Evolutionary conservation across 2,888 invertebrate species (phyloP), one percentile per base, ranked within the genome.

Genomic region (Phyllotreta cruciferae): DNA sequence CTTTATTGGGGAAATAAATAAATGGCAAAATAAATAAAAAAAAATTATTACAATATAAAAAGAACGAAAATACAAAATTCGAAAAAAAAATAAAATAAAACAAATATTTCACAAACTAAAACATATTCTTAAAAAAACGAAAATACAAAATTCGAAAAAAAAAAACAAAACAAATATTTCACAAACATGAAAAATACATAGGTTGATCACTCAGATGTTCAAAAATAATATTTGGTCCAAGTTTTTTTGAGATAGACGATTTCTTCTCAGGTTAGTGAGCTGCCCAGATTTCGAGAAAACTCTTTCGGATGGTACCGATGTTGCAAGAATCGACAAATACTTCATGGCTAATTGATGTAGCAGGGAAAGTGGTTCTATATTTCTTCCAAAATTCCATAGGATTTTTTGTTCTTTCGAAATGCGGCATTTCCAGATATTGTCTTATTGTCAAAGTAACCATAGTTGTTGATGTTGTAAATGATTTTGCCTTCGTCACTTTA

Each of bases 271-370:
- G 54, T 73, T 73, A 6, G 68, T 71, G 6, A 73, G 34, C 41
- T 70, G 70, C 6, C 68, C 72, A 8, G 70, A 47, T 68, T 74
- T 71, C 0, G 70, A 73, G 63, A 74, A 72, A 14, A 74, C 70
- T 54, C 68, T 63, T 45, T 71, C 72, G 10, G 70, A 70, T 5
- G 73, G 72, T 35, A 72, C 71, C 14, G 72, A 73, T 10, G 72
- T 74, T 3, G 58, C 67, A 6, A 71, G 71, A 41, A 70, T 63
- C 44, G 58, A 64, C n/a, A 62, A 53, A 63, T 73, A 72, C 62
- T 70, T 71, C 7, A 37, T 39, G 3, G 64, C 60, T 9, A 72
- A n/a, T 47, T 68, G 42, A 61, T 69, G 66, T 6, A 72, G n/a
- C 53, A 34, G 72, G 72, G 8, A 72, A 60, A 9, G 64, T 47